phyloP scores from a whole-genome alignment of 2,113 vertebrate species.

The Acanthochromis polyacanthus region DNA sequence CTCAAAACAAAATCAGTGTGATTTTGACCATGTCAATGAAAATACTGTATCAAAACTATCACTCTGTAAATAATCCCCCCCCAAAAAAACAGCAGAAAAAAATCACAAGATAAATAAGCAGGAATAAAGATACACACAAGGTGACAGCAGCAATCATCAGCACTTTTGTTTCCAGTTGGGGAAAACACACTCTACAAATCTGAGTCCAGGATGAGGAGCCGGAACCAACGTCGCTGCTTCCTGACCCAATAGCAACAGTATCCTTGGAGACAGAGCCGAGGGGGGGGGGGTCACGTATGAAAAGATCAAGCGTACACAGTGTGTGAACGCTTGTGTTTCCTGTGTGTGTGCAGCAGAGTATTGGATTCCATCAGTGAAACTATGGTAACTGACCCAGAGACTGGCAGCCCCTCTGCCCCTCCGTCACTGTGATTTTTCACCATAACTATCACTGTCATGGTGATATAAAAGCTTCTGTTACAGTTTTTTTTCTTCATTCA shows the following conservation, averaged over 20 bases:
- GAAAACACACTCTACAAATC: conserved; percentile 3
- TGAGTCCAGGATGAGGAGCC: conserved; percentile 61
- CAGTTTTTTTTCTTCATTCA: neutral
- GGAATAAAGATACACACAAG: neutral
- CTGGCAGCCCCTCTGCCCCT: conserved; percentile 8
- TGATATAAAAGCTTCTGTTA: conserved; percentile 29
- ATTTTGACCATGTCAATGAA: neutral
- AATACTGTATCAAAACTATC: neutral
- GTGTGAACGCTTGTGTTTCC: conserved; percentile 17
- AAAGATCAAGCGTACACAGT: conserved; percentile 54
- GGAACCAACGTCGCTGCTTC: conserved; percentile 44
- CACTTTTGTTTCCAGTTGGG: conserved; percentile 14
- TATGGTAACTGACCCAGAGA: conserved; percentile 55
- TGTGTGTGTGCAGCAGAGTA: conserved; percentile 20
- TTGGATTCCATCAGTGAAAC: conserved; percentile 69
- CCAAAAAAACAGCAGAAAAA: neutral
- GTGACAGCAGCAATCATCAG: neutral
- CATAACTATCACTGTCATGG: conserved; percentile 9
- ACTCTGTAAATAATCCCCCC: conserved; percentile 10
- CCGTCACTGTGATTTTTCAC: conserved; percentile 49
- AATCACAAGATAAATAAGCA: neutral
- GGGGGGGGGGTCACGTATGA: conserved; percentile 44
- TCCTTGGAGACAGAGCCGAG: conserved; percentile 70
- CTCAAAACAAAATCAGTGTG: neutral
- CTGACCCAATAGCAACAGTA: conserved; percentile 75